Evolutionary conservation across 1,140 invertebrate genomes (phyloP).

Genomic region (Muscidifurax raptorellus): DNA sequence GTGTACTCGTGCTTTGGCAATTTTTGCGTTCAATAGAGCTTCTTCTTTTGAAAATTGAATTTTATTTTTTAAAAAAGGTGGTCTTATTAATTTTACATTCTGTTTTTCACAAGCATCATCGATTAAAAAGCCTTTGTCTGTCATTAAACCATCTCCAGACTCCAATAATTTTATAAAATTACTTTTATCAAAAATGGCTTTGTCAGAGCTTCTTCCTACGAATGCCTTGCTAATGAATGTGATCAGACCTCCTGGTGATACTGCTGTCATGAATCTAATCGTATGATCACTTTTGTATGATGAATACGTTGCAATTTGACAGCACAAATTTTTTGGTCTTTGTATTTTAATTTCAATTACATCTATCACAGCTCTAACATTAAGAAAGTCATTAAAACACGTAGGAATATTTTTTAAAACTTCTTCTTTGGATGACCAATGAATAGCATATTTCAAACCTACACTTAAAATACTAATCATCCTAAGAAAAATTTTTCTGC

Average conservation of each 20-base stretch:
- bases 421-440: constrained; percentile 44
- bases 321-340: constrained; percentile 51
- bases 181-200: too few relatives aligned
- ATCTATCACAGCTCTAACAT: too few relatives aligned
- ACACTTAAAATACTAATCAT: too few relatives aligned
- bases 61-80: constrained; percentile 50
- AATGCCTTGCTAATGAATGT: constrained; percentile 62
- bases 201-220: constrained; percentile 60
- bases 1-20: constrained; percentile 56
- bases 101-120: constrained; percentile 53
- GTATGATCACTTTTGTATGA: constrained; percentile 61
- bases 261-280: constrained; percentile 63
- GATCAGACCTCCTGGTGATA: constrained; percentile 62
- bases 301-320: constrained; percentile 56
- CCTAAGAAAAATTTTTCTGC: constrained; percentile 22
- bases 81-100: constrained; percentile 50
- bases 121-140: constrained; percentile 56
- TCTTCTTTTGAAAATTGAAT: constrained; percentile 56
- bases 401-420: constrained; percentile 49
- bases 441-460: too few relatives aligned
- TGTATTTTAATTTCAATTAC: constrained; percentile 55
- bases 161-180: constrained; percentile 45
- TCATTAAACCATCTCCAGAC: constrained; percentile 48
- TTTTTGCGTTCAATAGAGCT: constrained; percentile 57
- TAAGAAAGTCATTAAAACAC: too few relatives aligned